Base-by-base conservation (phyloP, 2,888 invertebrate species). In the Coleophora deauratella region DNA sequence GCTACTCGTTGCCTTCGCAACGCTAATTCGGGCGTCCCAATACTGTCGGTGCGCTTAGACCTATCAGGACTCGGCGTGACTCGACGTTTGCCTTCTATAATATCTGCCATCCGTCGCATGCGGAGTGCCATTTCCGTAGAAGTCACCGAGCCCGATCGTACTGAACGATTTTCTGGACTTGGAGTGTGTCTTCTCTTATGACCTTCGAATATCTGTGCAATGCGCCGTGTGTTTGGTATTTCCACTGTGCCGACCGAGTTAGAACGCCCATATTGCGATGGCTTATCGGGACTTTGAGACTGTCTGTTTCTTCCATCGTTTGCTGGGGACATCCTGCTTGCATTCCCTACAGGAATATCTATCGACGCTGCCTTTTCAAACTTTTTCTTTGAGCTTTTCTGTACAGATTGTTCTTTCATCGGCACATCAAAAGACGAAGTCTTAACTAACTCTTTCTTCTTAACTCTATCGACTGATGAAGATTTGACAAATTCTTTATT, bases 161-260 rank as follows among this genome's bases (percentile, higher is more conserved):
- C 46, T 0, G 63, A 55, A 4, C 65, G 55, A 1, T 66, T 43
- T 12, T 76, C 73, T 0, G 76, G 76, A 35, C 73, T 77, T 0
- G 69, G 70, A 0, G 70, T 67, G 38, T 72, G 67, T 6, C 69
- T 57, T 1, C 71, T 61, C 35, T 68, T 70, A 13, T 67, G 62
- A 0, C 62, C 64, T 49, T 82, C 81, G 37, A 81, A 80, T 12
- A 78, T 49, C 45, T 77, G 66, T 3, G 74, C 73, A 34, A 81
- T 78, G 1, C 74, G 70, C 40, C 58, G 66, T 0, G 76, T 77
- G 40, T 69, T 73, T 0, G 62, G 52, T 2, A 59, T 42, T 51
- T 78, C 78, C 1, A 63, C 47, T 0, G 69, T 57, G 2, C 66
- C 78, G 14, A 76, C 52, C 0, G 80, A 82, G 45, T 70, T 70